Base-by-base conservation (phyloP, 2,113 vertebrate species). In the Catagonus wagneri region DNA sequence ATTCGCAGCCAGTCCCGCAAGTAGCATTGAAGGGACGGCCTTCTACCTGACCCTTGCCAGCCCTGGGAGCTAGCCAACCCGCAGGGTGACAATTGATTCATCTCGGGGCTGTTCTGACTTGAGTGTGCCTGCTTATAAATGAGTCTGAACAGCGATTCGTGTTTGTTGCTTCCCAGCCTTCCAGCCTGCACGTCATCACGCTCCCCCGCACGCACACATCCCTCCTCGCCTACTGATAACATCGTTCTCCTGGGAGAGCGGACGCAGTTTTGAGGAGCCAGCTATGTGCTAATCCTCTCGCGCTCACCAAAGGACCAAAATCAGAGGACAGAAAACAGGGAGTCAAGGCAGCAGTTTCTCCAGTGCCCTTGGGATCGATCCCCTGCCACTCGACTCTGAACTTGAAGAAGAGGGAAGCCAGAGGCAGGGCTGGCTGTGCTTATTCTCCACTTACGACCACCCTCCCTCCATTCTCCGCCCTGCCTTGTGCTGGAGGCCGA, bases 231-330 rank as follows among this genome's bases (percentile, higher is more conserved):
- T 29, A 25, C 60, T 89, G 8, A 44, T 34, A 60, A 58, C 29
- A 65, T 20, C 65, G 36, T 34, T 94, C 89, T 89, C 78, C 25
- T n/a, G 52, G 27, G 63, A 89, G 87, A 84, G 44, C 52, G 1
- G 0, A 81, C 61, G 60, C 52, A 44, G 16, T 68, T 79, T 74
- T 54, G n/a, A 94, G 75, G 23, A 79, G 14, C 56, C 63, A 92
- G 89, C 83, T 92, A n/a, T 93, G 50, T 72, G 66, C 68, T 7
- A 56, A 90, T 19, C 5, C 36, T 27, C 61, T 29, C 22, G 22
- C 65, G 63, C 50, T 91, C 87, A 86, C 16, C 60, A 72, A 50
- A 96, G 27, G 68, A 81, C 44, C 65, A 93, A 44, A 81, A 7
- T 25, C 22, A 69, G 74, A 72, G n/a, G 44, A 36, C 69, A 69